phyloP scores from a whole-genome alignment of 2,113 vertebrate genomes.

The Plectropomus leopardus region DNA sequence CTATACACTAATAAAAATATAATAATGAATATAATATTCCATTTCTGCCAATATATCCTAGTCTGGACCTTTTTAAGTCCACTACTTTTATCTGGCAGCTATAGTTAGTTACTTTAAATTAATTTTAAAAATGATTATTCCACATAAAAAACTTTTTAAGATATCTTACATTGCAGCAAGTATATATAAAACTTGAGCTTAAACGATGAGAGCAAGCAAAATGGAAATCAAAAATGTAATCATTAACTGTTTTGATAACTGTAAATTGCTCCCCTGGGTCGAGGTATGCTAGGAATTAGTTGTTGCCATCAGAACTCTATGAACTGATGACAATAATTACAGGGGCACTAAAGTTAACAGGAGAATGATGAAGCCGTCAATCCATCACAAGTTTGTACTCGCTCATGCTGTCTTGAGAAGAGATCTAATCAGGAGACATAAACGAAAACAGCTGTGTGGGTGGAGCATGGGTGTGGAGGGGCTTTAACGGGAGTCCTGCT shows the following conservation, averaged over 20 bases:
- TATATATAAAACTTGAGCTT: too few species aligned
- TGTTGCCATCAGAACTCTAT: not conserved
- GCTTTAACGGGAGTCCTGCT: not conserved
- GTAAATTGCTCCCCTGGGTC: too few species aligned
- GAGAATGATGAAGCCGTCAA: not conserved
- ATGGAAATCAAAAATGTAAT: too few species aligned
- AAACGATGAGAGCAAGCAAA: too few species aligned
- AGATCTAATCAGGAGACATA: not conserved
- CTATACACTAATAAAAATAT: too few species aligned
- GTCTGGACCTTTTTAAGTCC: too few species aligned
- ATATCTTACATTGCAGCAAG: too few species aligned
- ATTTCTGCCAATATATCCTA: too few species aligned
- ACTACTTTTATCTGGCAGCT: not conserved
- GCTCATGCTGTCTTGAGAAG: too few species aligned
- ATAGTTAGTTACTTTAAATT: not conserved
- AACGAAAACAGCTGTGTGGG: constrained; percentile 32
- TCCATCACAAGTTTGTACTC: not conserved
- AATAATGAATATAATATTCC: too few species aligned
- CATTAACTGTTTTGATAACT: too few species aligned
- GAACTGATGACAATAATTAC: not conserved
- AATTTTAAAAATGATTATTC: not conserved
- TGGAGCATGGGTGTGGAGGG: constrained; percentile 1
- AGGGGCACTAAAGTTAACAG: not conserved
- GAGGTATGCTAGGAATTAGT: not conserved
- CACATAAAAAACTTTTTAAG: too few species aligned